Conservation (phyloP, 2,888 invertebrate species). For the Arctia plantaginis region DNA sequence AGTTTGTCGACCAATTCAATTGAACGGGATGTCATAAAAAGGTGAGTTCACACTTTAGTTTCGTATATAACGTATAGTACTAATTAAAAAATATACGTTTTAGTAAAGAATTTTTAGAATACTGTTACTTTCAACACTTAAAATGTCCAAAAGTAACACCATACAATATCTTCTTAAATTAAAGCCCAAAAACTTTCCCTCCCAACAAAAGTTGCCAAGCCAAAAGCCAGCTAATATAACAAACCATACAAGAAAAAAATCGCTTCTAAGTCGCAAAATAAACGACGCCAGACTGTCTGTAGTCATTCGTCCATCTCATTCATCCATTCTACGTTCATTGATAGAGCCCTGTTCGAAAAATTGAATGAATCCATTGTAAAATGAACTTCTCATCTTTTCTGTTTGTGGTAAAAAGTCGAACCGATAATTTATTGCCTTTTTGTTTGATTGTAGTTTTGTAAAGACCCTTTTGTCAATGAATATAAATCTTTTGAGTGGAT, state of each 20-base stretch:
- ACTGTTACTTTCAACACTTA: too few species aligned
- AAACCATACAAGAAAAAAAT: slow-evolving; percentile 44
- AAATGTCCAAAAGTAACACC: background rate
- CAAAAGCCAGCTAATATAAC: slow-evolving; percentile 22
- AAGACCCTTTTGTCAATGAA: slow-evolving; percentile 41
- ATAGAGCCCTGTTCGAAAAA: slow-evolving; percentile 45
- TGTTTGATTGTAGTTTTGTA: slow-evolving; percentile 12
- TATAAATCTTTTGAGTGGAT: slow-evolving; percentile 38
- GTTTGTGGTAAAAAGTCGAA: slow-evolving; percentile 49
- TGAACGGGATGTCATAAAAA: background rate
- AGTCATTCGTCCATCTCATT: slow-evolving; percentile 46
- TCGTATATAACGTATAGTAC: too few species aligned
- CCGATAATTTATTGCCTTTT: slow-evolving; percentile 49
- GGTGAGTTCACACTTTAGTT: too few species aligned
- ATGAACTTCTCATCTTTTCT: slow-evolving; percentile 34
- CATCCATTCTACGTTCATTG: slow-evolving; percentile 60
- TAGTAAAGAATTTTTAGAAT: background rate
- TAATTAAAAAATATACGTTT: too few species aligned
- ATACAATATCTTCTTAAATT: slow-evolving; percentile 9
- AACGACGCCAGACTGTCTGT: slow-evolving; percentile 54
- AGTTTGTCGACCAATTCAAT: background rate
- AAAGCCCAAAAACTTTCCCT: slow-evolving; percentile 27
- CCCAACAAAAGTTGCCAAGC: slow-evolving; percentile 22
- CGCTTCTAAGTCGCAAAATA: slow-evolving; percentile 61
- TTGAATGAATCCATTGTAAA: slow-evolving; percentile 39